phyloP scores from a whole-genome alignment of 2,888 invertebrate genomes.

The Nebria salina region DNA sequence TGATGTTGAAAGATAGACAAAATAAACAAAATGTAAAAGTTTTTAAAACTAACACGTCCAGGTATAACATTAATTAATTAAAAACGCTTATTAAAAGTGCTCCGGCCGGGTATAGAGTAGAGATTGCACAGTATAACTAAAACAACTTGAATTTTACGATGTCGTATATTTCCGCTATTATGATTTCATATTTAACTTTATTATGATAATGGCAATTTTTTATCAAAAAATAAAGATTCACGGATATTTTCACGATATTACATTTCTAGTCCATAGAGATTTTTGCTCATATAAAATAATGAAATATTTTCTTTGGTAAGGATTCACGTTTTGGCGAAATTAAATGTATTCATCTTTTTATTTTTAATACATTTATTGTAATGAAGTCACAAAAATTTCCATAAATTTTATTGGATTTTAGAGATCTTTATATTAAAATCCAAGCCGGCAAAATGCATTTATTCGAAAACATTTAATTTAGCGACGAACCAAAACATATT shows the following conservation, averaged over 20 bases:
- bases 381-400: no score
- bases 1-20: background rate
- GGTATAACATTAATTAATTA: conserved; percentile 1
- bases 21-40: background rate
- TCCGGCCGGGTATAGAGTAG: background rate
- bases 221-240: background rate
- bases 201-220: background rate
- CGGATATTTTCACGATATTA: background rate
- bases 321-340: no score
- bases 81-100: background rate
- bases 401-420: no score
- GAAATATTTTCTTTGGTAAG: background rate
- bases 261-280: background rate
- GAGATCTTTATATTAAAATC: no score
- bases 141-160: background rate
- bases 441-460: no score
- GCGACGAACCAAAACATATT: no score
- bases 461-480: no score
- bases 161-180: background rate
- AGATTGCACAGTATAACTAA: background rate
- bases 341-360: no score
- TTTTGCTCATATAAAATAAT: background rate
- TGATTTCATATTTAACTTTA: background rate
- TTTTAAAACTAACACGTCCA: background rate
- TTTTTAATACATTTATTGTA: no score